Conservation (phyloP, 2,113 vertebrate genomes). For the Pleuronectes platessa region DNA sequence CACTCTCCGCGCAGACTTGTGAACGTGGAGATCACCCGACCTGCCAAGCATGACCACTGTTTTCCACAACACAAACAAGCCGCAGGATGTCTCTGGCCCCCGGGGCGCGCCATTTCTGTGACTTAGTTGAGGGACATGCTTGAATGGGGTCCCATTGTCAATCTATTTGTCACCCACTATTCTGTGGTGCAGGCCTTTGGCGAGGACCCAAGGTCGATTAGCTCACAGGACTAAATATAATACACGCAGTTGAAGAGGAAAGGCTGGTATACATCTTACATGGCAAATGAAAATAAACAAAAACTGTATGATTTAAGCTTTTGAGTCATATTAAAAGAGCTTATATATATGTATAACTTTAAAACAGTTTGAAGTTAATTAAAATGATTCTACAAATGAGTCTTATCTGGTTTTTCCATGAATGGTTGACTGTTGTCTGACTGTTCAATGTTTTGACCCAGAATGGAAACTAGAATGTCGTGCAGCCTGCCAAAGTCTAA, state of each 20-base stretch:
- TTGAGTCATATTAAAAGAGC: not conserved
- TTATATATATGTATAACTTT: not conserved
- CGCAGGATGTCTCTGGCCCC: slow-evolving; percentile 60
- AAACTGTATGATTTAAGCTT: slow-evolving; percentile 2
- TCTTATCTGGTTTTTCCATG: not conserved
- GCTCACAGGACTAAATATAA: slow-evolving; percentile 77
- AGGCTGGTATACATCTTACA: slow-evolving; percentile 30
- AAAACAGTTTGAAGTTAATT: not conserved
- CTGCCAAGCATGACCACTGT: slow-evolving; percentile 70
- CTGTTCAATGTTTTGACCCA: too few relatives aligned
- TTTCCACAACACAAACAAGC: slow-evolving; percentile 81
- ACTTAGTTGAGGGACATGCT: slow-evolving; percentile 65
- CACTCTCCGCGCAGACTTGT: slow-evolving; percentile 50
- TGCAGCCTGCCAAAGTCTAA: too few relatives aligned
- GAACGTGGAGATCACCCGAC: slow-evolving; percentile 46
- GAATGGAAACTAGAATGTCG: too few relatives aligned
- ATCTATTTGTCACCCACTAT: slow-evolving; percentile 81
- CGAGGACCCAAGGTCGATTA: slow-evolving; percentile 64
- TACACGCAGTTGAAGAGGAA: slow-evolving; percentile 35
- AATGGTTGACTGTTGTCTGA: not conserved
- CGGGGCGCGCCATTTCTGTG: slow-evolving; percentile 45
- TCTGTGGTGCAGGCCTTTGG: slow-evolving; percentile 69
- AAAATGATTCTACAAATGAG: not conserved
- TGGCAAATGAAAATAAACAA: slow-evolving; percentile 54
- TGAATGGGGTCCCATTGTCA: slow-evolving; percentile 77